Evolutionary conservation across 2,797 vertebrate genomes (phyloP).

Genomic region (Todus mexicanus): DNA sequence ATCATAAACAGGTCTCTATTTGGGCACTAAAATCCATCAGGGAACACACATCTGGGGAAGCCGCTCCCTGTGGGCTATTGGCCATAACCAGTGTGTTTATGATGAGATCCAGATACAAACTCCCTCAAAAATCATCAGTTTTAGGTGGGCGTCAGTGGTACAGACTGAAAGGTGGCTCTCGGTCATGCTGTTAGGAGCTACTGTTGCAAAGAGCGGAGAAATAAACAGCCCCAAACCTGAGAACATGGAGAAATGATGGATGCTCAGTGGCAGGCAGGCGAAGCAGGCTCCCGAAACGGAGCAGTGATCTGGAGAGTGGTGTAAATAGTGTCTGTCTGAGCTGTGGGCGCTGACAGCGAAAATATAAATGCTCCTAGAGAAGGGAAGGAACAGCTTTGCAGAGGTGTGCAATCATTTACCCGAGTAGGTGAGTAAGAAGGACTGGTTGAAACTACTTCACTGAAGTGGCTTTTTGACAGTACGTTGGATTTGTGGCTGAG

Average conservation of each 20-base stretch:
- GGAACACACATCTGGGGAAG: accelerated
- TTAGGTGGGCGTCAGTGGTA: background rate
- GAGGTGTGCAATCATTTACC: background rate
- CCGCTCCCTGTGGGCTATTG: background rate
- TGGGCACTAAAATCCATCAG: background rate
- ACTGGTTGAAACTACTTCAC: background rate
- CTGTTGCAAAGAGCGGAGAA: background rate
- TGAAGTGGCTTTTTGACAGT: background rate
- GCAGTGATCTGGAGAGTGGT: background rate
- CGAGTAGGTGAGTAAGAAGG: background rate
- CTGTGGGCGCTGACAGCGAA: background rate
- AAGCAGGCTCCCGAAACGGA: background rate
- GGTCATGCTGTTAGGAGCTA: background rate
- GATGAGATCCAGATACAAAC: background rate
- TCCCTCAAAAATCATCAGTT: background rate
- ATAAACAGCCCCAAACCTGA: background rate
- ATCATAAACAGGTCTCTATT: too few relatives aligned
- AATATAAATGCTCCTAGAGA: background rate
- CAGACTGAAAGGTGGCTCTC: background rate
- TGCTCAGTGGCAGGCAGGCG: background rate
- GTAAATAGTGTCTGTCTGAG: background rate
- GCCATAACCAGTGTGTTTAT: background rate
- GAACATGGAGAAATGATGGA: background rate
- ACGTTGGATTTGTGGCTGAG: background rate
- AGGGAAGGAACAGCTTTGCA: background rate